Evolutionary conservation across 1,140 invertebrate species (phyloP), one percentile per base, ranked within the genome.

Genomic region (Rhysida immarginata): DNA sequence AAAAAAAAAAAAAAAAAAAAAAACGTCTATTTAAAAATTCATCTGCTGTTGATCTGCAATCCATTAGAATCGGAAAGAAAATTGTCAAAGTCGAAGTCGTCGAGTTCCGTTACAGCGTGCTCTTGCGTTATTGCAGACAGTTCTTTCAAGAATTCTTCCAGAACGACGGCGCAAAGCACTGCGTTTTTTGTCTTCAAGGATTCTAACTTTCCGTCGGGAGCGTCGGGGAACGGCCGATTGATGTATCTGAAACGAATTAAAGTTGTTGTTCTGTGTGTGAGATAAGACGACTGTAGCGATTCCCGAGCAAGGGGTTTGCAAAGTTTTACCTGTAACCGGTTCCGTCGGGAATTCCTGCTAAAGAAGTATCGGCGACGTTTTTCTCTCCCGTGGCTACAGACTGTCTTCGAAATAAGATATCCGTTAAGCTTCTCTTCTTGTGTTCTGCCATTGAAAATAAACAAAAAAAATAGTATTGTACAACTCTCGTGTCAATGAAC

Each of bases 121-220:
- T 96, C 91, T 71, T 92, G 87, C 56, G 87, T 82, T 46, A 96
- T 78, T 16, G 92, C 87, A 0, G 90, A 84, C 43, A 96, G 71
- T 73, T 96, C 91, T 71, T 93, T 91, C 0, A 93, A 71, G 85
- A 92, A 95, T 68, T 96, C 91, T 63, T 91, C 86, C 49, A 96
- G 71, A 51, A 96, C 70, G 2, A 96, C 81, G n/a, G 87, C 87
- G 70, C 87, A 87, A 55, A 86, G 71, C 1, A 86, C 81, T 51
- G 85, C 77, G 68, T 87, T 75, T 54, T 68, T 68, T 1, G 66
- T 69, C 49, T 68, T 65, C 16, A 69, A 45, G 14, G 66, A 64
- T 35, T 75, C 71, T 56, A 65, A 60, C 50, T 66, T 64, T 8
- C 63, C 65, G 13, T 66, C 62, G 20, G 56, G 46, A 21, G 57